Base-by-base conservation (phyloP, 2,113 vertebrate species). In the Istiophorus platypterus region DNA sequence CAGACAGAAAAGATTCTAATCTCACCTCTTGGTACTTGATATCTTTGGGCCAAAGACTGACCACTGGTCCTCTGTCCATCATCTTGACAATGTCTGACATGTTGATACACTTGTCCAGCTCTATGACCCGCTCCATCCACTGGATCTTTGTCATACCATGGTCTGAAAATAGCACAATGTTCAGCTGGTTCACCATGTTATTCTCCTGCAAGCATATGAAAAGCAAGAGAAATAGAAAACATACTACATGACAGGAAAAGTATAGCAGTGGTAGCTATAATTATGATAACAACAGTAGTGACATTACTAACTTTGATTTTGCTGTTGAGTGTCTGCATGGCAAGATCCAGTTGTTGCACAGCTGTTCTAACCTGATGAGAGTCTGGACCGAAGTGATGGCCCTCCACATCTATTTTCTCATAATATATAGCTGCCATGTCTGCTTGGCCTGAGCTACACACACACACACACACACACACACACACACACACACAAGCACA, bases 121-220 rank as follows among this genome's bases (percentile, higher is more conserved):
- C 97, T 1, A 99, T 98, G 59, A 99, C 95, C 91, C 96, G 98
- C 65, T 99, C 95, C 74, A 92, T 94, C 98, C 97, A 99, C 72
- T 94, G 91, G 78, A 99, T 94, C 42, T 97, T 96, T 0, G 97
- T 98, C 98, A 99, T 99, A 0, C 98, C 98, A 0, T 99, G 98
- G 82, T 99, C 98, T 0, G 98, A 99, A 92, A 99, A 99, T 52
- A 99, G 76, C 64, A 99, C 57, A 73, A 99, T 90, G 0, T 99
- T 98, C 79, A 99, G 13, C 5, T 95, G 42, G 4, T 96, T 83
- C 71, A 84, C 89, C 91, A 99, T 92, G 7, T 90, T 91, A 74
- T 92, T 95, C 31, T 95, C 96, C 98, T 99, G 94, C 67, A 87
- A 41, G 4, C 57, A 37, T 1, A 31, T 15, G 5, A 65, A 20